Evolutionary conservation across 2,797 vertebrate species (phyloP).

Genomic region (Nyctibius grandis): DNA sequence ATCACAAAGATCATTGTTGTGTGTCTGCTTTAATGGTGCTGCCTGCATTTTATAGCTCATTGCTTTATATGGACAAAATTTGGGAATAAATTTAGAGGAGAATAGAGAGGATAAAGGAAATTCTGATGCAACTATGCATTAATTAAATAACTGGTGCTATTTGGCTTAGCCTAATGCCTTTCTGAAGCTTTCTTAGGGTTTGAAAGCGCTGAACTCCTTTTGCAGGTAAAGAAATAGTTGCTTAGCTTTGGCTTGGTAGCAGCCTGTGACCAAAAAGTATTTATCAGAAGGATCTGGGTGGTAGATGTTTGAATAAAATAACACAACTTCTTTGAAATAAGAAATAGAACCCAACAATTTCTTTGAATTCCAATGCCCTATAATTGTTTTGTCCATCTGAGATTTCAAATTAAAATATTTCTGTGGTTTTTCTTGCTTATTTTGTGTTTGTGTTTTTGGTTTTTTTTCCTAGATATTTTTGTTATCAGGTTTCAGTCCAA

Average conservation of each 20-base stretch:
- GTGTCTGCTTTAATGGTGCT: neutral
- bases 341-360: neutral
- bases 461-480: neutral
- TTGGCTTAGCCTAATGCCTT: neutral
- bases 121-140: neutral
- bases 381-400: neutral
- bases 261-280: neutral
- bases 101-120: neutral
- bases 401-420: neutral
- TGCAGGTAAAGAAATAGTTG: neutral
- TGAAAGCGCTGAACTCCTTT: neutral
- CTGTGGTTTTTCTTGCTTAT: rapidly evolving
- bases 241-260: neutral
- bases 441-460: too few relatives aligned
- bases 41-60: neutral
- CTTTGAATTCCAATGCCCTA: neutral
- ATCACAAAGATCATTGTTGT: neutral
- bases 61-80: neutral
- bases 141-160: neutral
- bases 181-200: neutral
- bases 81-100: neutral
- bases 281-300: neutral
- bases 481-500: neutral
- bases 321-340: neutral
- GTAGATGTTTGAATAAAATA: neutral